Base-by-base conservation (phyloP, 2,888 invertebrate species). In the Cabera pusaria region DNA sequence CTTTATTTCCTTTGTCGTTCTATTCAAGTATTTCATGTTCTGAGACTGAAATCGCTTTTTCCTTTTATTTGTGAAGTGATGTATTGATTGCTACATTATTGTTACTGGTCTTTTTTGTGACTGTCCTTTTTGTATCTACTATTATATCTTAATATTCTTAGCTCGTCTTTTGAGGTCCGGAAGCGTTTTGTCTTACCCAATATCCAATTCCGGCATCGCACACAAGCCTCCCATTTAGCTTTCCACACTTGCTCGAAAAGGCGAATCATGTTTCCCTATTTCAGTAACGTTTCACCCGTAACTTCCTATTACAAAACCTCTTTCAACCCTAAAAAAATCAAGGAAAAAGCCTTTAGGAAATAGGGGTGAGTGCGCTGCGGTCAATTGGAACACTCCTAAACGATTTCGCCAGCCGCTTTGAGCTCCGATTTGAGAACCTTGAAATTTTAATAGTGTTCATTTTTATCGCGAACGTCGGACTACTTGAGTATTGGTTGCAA, bases 371-470 rank as follows among this genome's bases (percentile, higher is more conserved):
- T 49, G 56, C 56, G 58, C 52, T 59, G 41, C 35, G 41, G 35
- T 42, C 41, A 42, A 42, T 42, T 36, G 41, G 35, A 35, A 27
- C 54, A 57, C 55, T 59, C 59, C 59, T 56, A 57, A 44, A 57
- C 53, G 54, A 58, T 59, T 54, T 60, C 44, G 40, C 31, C 49
- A 40, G 31, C 34, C 47, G 50, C 49, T 39, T 44, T 48, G 39
- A 29, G 33, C 46, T 49, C 49, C 41, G 46, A 49, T 50, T 49
- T 45, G 51, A 55, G 53, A 44, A 42, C 51, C 27, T 39, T 51
- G 52, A 64, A 60, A 59, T 55, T 66, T 65, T 60, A 49, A 70
- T 66, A 64, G 45, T 44, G 50, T 47, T 45, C 41, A 47, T 54
- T 59, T 59, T 51, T 58, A n/a, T n/a, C n/a, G n/a, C n/a, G n/a